Conservation (phyloP, 2,888 invertebrate species). For the Leptura quadrifasciata region DNA sequence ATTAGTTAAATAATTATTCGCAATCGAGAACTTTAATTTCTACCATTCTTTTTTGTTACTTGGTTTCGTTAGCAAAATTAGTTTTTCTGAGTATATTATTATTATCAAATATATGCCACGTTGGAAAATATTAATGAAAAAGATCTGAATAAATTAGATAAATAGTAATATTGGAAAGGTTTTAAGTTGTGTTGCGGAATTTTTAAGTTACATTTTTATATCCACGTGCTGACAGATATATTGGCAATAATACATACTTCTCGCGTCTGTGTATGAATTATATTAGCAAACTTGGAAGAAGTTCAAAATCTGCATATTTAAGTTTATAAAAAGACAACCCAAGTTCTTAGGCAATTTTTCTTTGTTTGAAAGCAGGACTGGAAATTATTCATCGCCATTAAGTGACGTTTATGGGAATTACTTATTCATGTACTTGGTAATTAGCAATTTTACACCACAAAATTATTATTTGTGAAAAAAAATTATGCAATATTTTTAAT, state of each 20-base stretch:
- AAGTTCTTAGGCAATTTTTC: background rate
- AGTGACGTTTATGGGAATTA: background rate
- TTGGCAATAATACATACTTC: slow-evolving; percentile 28
- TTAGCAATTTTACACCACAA: background rate
- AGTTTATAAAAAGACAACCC: background rate
- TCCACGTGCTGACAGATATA: slow-evolving; percentile 9
- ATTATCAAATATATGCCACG: no score
- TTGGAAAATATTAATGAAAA: background rate
- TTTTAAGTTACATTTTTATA: slow-evolving; percentile 11
- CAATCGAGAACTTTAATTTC: no score
- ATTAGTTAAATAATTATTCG: no score
- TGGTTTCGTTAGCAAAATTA: no score
- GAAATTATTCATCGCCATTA: background rate
- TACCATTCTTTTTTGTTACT: no score
- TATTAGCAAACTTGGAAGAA: slow-evolving; percentile 30
- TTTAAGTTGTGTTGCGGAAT: background rate
- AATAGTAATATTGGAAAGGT: background rate
- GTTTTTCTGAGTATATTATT: no score
- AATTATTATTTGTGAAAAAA: background rate
- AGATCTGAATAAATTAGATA: slow-evolving; percentile 1
- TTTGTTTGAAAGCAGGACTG: background rate
- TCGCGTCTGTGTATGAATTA: slow-evolving; percentile 19
- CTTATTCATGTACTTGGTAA: background rate
- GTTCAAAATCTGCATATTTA: slow-evolving; percentile 30
- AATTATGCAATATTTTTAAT: background rate